Evolutionary conservation across 2,797 vertebrate species (phyloP), one percentile per base, ranked within the genome.

Genomic region (Propithecus deckenii): DNA sequence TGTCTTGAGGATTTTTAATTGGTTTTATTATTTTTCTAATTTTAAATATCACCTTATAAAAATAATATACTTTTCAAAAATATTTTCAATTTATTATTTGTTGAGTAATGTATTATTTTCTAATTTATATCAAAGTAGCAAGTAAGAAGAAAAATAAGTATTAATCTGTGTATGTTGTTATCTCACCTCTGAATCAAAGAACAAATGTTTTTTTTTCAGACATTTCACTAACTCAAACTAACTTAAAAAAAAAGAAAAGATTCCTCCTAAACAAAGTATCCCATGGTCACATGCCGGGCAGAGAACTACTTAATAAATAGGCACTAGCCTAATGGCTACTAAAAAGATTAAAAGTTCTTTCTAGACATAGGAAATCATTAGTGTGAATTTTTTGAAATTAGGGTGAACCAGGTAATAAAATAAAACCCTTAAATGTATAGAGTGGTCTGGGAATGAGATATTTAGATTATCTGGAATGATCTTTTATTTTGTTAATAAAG

Each of bases 111-210:
- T 46, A 69, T 3, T 71, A 14, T 43, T 76, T 96, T 88, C 7
- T 59, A 94, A 96, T 94, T 71, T 76, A 50, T 15, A 83, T 65
- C 72, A 61, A 25, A 86, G 7, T 32, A 69, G 32, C 74, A 95
- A 86, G 79, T 96, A 86, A 72, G 72, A 95, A 91, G 83, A 91
- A 71, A 95, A 95, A 38, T 88, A 93, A 97, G 87, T 48, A 30
- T 78, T 97, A 72, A 76, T 22, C 2, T 15, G 71, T 1, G 35
- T 59, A 48, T 32, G 81, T 97, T 50, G 81, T 97, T 94, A 65
- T 55, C 84, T 41, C 35, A 88, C 30, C 52, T 55, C 30, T 79
- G 46, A 89, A 86, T 96, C 35, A 91, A 95, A 96, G 35, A 93
- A 32, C 2, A 86, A 81, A 32, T 41, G 41, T 1, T 61, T 43